phyloP scores from a whole-genome alignment of 2,888 invertebrate species.

The Lysandra coridon region DNA sequence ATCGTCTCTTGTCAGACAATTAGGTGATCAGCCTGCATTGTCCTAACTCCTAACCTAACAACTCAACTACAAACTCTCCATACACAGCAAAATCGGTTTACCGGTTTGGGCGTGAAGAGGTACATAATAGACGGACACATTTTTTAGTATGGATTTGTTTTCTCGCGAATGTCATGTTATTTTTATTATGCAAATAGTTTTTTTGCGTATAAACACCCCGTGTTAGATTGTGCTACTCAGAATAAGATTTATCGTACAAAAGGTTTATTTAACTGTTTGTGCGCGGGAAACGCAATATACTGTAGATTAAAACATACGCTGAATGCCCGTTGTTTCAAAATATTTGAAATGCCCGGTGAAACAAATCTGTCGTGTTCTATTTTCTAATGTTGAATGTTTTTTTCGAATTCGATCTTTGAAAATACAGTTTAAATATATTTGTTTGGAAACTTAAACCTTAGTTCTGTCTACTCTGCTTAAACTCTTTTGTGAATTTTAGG shows the following conservation, averaged over 20 bases:
- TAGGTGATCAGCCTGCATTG: no score
- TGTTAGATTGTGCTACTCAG: not conserved
- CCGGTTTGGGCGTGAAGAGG: no score
- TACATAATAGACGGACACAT: no score
- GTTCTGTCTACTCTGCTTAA: not conserved
- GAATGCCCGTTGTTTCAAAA: constrained; percentile 5
- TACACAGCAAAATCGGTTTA: no score
- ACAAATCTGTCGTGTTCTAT: constrained; percentile 2
- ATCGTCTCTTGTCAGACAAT: no score
- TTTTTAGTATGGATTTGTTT: no score
- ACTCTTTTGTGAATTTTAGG: not conserved
- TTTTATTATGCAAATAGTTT: not conserved
- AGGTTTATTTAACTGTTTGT: constrained; percentile 23
- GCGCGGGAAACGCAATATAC: constrained; percentile 9
- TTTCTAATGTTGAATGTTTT: not conserved
- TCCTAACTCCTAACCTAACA: no score
- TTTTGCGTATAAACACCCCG: not conserved
- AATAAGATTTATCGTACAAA: not conserved
- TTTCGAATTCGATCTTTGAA: not conserved
- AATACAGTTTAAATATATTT: not conserved
- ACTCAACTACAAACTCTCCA: no score
- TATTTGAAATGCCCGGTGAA: constrained; percentile 22
- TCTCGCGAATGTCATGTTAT: not conserved
- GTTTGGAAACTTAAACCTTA: not conserved
- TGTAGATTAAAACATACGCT: not conserved